These are phyloP conservation scores for Emys orbicularis DNA, from an alignment of 2,797 vertebrate species.

Conservation along the genomic window DNA sequence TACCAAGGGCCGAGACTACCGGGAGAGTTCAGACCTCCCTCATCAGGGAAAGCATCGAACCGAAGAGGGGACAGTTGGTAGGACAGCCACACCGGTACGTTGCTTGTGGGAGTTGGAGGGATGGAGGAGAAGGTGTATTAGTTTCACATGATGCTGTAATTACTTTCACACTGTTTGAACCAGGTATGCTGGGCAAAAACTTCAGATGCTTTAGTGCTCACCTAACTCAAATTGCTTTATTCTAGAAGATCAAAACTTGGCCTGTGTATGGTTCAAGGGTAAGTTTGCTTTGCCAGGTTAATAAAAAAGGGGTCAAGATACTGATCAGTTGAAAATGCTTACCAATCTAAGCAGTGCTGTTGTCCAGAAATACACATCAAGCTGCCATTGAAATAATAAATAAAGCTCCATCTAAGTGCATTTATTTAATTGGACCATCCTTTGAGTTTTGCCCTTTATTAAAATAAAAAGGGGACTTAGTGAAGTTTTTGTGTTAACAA, in stretches of 20 bases:
- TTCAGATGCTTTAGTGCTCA: not conserved
- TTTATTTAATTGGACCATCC: not conserved
- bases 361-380: not conserved
- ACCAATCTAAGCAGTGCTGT: not conserved
- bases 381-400: not conserved
- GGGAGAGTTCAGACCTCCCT: conserved; percentile 88
- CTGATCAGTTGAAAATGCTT: not conserved
- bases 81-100: conserved; percentile 76
- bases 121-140: not conserved
- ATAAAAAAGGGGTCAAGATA: not conserved
- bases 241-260: not conserved
- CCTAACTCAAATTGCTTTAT: not conserved
- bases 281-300: not conserved
- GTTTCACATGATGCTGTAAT: not conserved
- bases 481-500: not conserved
- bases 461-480: not conserved
- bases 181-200: not conserved
- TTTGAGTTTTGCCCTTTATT: not conserved
- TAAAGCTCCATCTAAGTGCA: not conserved
- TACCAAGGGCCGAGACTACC: conserved; percentile 89
- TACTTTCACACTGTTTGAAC: not conserved
- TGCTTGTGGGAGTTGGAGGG: not conserved
- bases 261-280: not conserved
- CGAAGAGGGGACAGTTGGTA: conserved; percentile 67
- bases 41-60: conserved; percentile 79